phyloP scores from a whole-genome alignment of 2,797 vertebrate genomes.

The Characodon lateralis region DNA sequence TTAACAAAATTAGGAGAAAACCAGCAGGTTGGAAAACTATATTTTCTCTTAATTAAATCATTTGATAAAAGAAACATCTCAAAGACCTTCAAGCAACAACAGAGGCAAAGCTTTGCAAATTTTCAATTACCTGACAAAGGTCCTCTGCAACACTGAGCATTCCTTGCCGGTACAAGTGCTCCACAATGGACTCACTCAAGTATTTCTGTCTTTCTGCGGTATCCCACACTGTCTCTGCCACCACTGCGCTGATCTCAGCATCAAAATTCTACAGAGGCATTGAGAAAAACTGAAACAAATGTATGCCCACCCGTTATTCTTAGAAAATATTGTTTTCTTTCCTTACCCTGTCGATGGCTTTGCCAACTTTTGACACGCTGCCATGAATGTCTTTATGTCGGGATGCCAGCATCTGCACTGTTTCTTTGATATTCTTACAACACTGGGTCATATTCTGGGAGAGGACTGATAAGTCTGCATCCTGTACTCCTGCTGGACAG shows the following conservation, averaged over 20 bases:
- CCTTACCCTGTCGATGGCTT: constrained; percentile 90
- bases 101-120: not conserved
- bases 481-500: constrained; percentile 83
- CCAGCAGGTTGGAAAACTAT: not conserved
- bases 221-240: constrained; percentile 90
- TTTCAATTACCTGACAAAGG: constrained; percentile 85
- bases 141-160: constrained; percentile 92
- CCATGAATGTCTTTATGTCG: constrained; percentile 93
- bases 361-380: constrained; percentile 92
- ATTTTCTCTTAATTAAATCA: not conserved
- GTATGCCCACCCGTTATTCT: not conserved
- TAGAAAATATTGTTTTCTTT: not conserved
- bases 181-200: constrained; percentile 89
- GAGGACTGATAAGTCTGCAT: constrained; percentile 85
- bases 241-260: constrained; percentile 90
- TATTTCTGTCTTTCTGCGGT: constrained; percentile 88
- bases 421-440: constrained; percentile 93
- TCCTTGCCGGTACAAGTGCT: constrained; percentile 91
- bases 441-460: constrained; percentile 91
- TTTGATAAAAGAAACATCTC: not conserved
- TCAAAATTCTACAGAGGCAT: constrained; percentile 86
- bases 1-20: not conserved
- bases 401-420: constrained; percentile 89
- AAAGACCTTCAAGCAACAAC: not conserved
- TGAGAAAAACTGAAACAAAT: constrained; percentile 2